phyloP scores from a whole-genome alignment of 2,113 vertebrate genomes.

The Anolis sagrei region DNA sequence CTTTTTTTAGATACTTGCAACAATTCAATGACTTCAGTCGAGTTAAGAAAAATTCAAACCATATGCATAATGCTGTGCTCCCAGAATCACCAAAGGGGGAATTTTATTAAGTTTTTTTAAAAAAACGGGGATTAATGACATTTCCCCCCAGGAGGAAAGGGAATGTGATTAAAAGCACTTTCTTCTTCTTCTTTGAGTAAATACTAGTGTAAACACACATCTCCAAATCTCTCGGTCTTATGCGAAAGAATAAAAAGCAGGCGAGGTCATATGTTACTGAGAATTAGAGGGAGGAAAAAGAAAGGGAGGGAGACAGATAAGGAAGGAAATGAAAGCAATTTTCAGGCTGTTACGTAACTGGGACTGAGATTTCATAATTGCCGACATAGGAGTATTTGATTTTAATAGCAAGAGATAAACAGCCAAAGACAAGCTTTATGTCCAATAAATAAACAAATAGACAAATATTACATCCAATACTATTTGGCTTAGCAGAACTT shows the following conservation, averaged over 20 bases:
- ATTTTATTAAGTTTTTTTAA: conserved; percentile 19
- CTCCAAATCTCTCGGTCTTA: conserved; percentile 39
- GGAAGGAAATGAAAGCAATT: conserved; percentile 23
- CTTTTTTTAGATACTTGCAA: conserved; percentile 19
- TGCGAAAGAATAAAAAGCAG: conserved; percentile 26
- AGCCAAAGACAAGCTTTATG: conserved; percentile 27
- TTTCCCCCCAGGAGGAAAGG: conserved; percentile 50
- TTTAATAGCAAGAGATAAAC: conserved; percentile 18
- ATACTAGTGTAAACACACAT: conserved; percentile 11
- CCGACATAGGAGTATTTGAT: conserved; percentile 22
- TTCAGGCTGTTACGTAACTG: not conserved
- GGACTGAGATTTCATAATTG: conserved; percentile 20
- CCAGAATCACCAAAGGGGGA: not conserved
- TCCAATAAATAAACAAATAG: conserved; percentile 29
- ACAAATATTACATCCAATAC: not conserved
- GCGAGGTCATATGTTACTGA: not conserved
- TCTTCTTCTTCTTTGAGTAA: not conserved
- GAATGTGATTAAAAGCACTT: not conserved
- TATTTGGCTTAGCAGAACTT: conserved; percentile 40
- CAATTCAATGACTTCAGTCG: not conserved
- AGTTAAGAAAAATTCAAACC: conserved; percentile 18
- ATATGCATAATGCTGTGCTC: not conserved
- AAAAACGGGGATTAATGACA: conserved; percentile 42
- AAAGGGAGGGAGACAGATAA: fast-evolving
- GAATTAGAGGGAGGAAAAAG: not conserved